phyloP scores from a whole-genome alignment of 2,888 invertebrate genomes.

The Agapostemon virescens region DNA sequence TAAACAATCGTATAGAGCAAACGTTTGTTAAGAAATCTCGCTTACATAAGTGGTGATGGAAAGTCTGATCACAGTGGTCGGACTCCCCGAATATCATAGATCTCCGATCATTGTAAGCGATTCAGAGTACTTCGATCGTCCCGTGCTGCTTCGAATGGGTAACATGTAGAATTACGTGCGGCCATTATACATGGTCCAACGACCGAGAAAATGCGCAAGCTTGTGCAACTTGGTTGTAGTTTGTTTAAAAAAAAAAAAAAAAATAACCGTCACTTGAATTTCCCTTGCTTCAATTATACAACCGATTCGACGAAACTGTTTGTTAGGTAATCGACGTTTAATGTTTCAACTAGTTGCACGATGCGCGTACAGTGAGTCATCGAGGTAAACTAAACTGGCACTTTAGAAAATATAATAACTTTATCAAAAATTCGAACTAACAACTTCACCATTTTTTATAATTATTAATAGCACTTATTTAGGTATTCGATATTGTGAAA shows the following conservation, averaged over 20 bases:
- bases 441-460: no score
- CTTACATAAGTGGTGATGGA: constrained; percentile 24
- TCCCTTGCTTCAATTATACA: constrained; percentile 42
- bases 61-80: not conserved
- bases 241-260: constrained; percentile 36
- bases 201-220: constrained; percentile 38
- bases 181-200: constrained; percentile 30
- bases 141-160: not conserved
- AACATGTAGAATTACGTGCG: not conserved
- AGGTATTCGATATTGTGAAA: no score
- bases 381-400: no score
- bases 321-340: constrained; percentile 38
- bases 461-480: no score
- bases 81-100: constrained; percentile 23
- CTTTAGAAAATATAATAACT: no score
- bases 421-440: no score
- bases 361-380: not conserved
- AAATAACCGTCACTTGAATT: constrained; percentile 32
- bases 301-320: constrained; percentile 19
- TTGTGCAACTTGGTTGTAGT: constrained; percentile 40
- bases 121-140: constrained; percentile 16
- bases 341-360: constrained; percentile 47
- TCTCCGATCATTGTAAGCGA: not conserved
- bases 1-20: no score
- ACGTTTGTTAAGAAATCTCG: not conserved